These are phyloP conservation scores for Lutraria rhynchaena DNA, from an alignment of 1,140 invertebrate species.

Conservation along the genomic window DNA sequence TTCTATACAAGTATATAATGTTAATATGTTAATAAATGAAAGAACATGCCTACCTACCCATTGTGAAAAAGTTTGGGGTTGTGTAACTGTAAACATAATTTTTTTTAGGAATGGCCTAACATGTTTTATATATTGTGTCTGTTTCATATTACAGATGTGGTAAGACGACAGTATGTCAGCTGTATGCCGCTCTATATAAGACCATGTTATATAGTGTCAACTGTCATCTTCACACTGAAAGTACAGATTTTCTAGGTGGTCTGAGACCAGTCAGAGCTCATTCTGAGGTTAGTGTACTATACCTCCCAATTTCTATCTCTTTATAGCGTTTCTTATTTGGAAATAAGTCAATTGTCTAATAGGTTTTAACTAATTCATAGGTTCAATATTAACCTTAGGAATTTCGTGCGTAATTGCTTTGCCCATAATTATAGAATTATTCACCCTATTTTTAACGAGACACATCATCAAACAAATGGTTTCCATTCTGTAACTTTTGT, in stretches of 20 bases:
- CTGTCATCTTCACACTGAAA: conserved; percentile 99
- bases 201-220: conserved; percentile 92
- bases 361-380: neutral
- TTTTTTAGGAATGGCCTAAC: too few relatives aligned
- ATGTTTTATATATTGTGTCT: conserved; percentile 8
- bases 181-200: conserved; percentile 88
- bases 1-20: too few relatives aligned
- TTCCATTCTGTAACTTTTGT: neutral
- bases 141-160: conserved; percentile 88
- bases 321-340: too few relatives aligned
- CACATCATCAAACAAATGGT: neutral
- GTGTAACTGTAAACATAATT: too few relatives aligned
- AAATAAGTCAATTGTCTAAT: neutral
- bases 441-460: neutral
- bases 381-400: neutral
- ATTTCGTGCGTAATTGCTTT: neutral
- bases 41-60: too few relatives aligned
- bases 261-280: conserved; percentile 91
- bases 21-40: too few relatives aligned
- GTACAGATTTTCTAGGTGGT: conserved; percentile 98
- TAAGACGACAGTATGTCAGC: conserved; percentile 98
- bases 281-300: conserved; percentile 56
- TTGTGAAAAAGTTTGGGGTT: too few relatives aligned
- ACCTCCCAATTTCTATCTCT: too few relatives aligned
- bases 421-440: neutral